Percentiles rank a stretch among this genome's conserved stretches.
These are phyloP conservation scores for Chloromyia formosa DNA, from an alignment of 2,888 invertebrate genomes.

Conservation along the genomic window DNA sequence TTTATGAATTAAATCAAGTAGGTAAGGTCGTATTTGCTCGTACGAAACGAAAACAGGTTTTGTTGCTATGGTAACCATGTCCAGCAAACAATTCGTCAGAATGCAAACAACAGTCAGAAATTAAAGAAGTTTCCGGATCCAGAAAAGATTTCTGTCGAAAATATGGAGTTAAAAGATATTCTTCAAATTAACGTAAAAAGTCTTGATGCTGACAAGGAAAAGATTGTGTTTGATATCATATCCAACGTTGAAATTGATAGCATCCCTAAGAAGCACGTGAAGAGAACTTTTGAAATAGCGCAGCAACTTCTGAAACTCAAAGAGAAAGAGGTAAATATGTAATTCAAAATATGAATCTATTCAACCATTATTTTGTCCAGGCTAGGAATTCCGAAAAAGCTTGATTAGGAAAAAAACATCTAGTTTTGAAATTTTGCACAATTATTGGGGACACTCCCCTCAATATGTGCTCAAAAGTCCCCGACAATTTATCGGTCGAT, in stretches of 20 bases:
- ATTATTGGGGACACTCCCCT: no score
- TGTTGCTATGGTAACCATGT: background rate
- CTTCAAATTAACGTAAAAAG: conserved; percentile 26
- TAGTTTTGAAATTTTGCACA: no score
- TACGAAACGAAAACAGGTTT: background rate
- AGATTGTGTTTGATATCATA: conserved; percentile 59
- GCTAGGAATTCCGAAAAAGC: no score
- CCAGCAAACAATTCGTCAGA: background rate
- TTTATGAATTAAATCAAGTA: no score
- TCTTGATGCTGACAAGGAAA: conserved; percentile 53
- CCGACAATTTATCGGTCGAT: no score
- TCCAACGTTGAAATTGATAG: conserved; percentile 57
- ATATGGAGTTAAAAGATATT: conserved; percentile 46
- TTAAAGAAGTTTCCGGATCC: no score
- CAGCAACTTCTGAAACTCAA: conserved; percentile 59
- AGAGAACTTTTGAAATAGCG: conserved; percentile 60
- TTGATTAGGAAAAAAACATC: no score
- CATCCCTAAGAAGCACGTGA: conserved; percentile 59
- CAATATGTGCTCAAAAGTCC: no score
- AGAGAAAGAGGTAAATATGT: conserved; percentile 56
- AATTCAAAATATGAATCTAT: no score
- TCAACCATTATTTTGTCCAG: no score
- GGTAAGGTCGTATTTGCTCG: no score
- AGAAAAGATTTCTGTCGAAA: background rate
- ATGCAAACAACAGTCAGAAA: no score